phyloP scores from a whole-genome alignment of 2,113 vertebrate species.

The Lipophrys pholis region DNA sequence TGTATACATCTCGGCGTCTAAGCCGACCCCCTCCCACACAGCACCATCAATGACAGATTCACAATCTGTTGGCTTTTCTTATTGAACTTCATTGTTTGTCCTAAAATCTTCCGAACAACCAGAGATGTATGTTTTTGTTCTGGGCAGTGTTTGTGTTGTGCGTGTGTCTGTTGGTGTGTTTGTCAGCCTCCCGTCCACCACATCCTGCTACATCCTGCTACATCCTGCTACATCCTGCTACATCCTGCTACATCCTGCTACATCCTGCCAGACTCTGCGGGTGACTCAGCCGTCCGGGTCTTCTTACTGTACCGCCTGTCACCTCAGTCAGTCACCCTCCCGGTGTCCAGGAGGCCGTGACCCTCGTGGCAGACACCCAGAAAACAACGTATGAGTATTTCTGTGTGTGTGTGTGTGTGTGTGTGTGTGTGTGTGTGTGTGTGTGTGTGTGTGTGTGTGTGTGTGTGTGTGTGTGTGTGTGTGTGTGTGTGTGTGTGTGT shows the following conservation, averaged over 20 bases:
- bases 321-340: constrained; percentile 2
- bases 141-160: constrained; percentile 41
- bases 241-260: constrained; percentile 22
- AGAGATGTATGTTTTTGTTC: constrained; percentile 61
- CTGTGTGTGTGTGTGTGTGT: not conserved
- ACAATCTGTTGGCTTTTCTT: no score
- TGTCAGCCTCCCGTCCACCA: constrained; percentile 30
- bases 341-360: constrained; percentile 32
- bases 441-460: constrained; percentile 15
- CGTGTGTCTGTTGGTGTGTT: constrained; percentile 42
- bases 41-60: no score
- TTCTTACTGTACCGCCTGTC: constrained; percentile 39
- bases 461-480: constrained; percentile 3
- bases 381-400: not conserved
- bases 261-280: not conserved
- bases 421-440: constrained; percentile 46
- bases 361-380: constrained; percentile 34
- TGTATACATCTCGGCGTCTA: no score
- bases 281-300: constrained; percentile 23
- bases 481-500: not conserved
- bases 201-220: constrained; percentile 18
- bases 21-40: no score
- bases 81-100: constrained; percentile 48
- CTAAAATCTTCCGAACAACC: constrained; percentile 46
- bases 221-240: constrained; percentile 8